Conservation (phyloP, 2,888 invertebrate genomes). For the Teleogryllus oceanicus region DNA sequence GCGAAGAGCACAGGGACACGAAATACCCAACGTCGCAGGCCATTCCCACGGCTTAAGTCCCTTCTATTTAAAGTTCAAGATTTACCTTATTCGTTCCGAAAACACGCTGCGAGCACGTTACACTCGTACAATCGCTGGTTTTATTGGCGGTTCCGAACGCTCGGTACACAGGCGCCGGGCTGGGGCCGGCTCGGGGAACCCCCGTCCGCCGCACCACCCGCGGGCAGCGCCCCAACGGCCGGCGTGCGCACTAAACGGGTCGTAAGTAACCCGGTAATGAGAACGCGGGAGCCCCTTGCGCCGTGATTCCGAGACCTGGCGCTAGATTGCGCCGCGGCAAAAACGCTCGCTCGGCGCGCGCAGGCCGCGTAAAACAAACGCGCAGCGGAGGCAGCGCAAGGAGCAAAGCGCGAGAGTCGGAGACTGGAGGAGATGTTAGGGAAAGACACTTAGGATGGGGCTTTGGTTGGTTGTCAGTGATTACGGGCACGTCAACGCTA, state of each 20-base stretch:
- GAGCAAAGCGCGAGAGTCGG: too few relatives aligned
- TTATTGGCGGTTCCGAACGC: constrained; percentile 1
- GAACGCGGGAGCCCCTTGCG: background rate
- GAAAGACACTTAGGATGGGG: too few relatives aligned
- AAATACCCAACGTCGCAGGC: too few relatives aligned
- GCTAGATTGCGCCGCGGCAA: background rate
- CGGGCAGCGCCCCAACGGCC: background rate
- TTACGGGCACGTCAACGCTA: too few relatives aligned
- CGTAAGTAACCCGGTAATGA: constrained; percentile 3
- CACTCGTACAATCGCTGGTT: background rate
- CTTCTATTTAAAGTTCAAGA: background rate
- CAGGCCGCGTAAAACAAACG: too few relatives aligned
- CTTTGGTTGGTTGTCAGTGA: too few relatives aligned
- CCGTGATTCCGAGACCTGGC: constrained; percentile 6
- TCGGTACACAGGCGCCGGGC: constrained; percentile 3
- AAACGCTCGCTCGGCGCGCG: background rate
- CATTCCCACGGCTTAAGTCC: too few relatives aligned
- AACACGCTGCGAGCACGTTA: background rate
- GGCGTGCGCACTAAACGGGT: background rate
- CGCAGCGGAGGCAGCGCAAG: too few relatives aligned
- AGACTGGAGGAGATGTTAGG: too few relatives aligned
- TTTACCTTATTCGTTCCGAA: background rate
- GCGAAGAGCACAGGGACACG: too few relatives aligned
- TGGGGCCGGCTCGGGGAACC: background rate
- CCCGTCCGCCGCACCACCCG: background rate